Percentiles rank a stretch among this genome's conserved stretches.
Evolutionary conservation across 2,888 invertebrate species (phyloP).

Genomic region (Eupeodes latifasciatus): DNA sequence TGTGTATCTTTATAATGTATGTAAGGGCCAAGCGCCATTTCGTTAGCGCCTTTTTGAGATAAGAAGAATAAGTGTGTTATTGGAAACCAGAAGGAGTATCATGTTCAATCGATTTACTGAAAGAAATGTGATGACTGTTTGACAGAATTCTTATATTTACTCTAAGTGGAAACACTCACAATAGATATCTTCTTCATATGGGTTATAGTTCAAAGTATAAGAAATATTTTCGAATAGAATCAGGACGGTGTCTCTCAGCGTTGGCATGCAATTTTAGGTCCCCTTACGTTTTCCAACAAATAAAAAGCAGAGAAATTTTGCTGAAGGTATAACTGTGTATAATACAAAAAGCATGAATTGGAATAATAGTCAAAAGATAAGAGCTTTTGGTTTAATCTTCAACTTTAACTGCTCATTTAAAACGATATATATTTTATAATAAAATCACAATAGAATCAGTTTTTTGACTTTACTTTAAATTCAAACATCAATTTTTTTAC

Average conservation of each 20-base stretch:
- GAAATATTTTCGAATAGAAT: background rate
- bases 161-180: conserved; percentile 5
- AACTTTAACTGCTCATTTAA: too few relatives aligned
- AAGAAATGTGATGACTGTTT: conserved; percentile 28
- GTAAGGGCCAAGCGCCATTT: conserved; percentile 55
- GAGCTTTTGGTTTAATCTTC: too few relatives aligned
- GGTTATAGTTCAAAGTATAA: background rate
- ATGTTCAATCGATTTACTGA: conserved; percentile 25
- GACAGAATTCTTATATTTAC: conserved; percentile 31
- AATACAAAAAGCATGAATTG: too few relatives aligned
- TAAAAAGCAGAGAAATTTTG: too few relatives aligned
- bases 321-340: too few relatives aligned
- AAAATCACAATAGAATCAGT: too few relatives aligned
- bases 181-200: background rate
- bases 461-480: too few relatives aligned
- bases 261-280: too few relatives aligned
- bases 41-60: conserved; percentile 61
- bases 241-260: background rate
- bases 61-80: conserved; percentile 2
- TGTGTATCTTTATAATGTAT: background rate
- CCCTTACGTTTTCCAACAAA: too few relatives aligned
- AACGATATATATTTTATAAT: too few relatives aligned
- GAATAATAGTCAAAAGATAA: too few relatives aligned
- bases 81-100: conserved; percentile 46
- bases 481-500: too few relatives aligned